Evolutionary conservation across 2,113 vertebrate genomes (phyloP), one percentile per base, ranked within the genome.

Genomic region (Petaurus breviceps): DNA sequence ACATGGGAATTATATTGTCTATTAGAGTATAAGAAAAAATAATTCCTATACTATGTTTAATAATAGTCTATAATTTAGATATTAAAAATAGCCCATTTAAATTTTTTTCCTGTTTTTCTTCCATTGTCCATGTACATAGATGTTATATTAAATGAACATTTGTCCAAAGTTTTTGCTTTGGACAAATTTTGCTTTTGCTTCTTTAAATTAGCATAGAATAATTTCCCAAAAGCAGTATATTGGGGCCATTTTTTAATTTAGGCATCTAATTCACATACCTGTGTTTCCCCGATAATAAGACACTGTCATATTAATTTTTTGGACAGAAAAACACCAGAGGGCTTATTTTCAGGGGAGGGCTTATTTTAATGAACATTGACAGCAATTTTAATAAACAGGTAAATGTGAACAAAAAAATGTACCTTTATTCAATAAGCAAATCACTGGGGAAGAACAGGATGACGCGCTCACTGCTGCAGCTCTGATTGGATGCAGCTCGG

Each of bases 161-260:
- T 98, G 97, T 98, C 98, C 95, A 98, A 97, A 98, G 96, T 91
- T 97, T n/a, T n/a, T n/a, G n/a, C n/a, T n/a, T n/a, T n/a, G n/a
- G n/a, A n/a, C n/a, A n/a, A n/a, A n/a, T n/a, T 97, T 96, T 98
- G 97, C 97, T 97, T 98, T 98, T 97, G 96, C 97, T 99, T 98
- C 97, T 98, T 98, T 98, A 97, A 98, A 98, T 97, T 92, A 94
- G 97, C 98, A 98, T 98, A 98, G 98, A 97, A 98, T 99, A 97
- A 98, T 99, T 99, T 98, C 99, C 98, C 98, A 98, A 99, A 98
- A 98, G 99, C 98, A 98, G 98, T 97, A 95, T 98, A 97, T 98
- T 98, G 98, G 97, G 97, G 97, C 95, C 97, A 98, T 92, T 98
- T 98, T 96, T 95, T 95, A 94, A 96, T 97, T 97, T 96, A 95